phyloP scores from a whole-genome alignment of 2,888 invertebrate species.

The Apeira syringaria region DNA sequence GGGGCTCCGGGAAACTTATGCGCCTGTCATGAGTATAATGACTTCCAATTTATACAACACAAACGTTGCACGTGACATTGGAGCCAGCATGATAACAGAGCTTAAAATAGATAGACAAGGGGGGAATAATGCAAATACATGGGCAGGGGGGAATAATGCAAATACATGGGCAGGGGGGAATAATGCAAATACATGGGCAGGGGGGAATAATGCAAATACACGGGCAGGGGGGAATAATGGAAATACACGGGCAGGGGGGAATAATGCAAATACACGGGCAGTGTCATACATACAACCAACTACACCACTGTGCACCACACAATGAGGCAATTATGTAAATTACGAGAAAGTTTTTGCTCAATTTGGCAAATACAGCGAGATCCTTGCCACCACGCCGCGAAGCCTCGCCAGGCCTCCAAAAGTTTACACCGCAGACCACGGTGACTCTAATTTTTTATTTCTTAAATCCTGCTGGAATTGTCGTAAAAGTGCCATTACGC shows the following conservation, averaged over 20 bases:
- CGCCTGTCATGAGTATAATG: conserved; percentile 16
- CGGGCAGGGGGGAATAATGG: too few species aligned
- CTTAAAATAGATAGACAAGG: too few species aligned
- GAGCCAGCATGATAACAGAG: conserved; percentile 2
- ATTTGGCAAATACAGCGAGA: conserved; percentile 27
- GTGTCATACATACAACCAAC: too few species aligned
- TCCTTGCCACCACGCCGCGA: conserved; percentile 9
- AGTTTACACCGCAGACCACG: conserved; percentile 28
- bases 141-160: too few species aligned
- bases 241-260: too few species aligned
- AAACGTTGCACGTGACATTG: conserved; percentile 10
- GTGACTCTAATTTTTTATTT: conserved; percentile 40
- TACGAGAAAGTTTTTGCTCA: conserved; percentile 37
- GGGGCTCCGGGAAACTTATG: conserved; percentile 22
- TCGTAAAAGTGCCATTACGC: conserved; percentile 40
- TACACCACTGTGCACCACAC: conserved; percentile 20
- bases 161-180: too few species aligned
- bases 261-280: too few species aligned
- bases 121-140: too few species aligned
- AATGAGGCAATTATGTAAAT: conserved; percentile 38
- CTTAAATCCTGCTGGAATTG: conserved; percentile 35
- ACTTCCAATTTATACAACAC: conserved; percentile 9
- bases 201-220: too few species aligned
- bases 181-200: too few species aligned
- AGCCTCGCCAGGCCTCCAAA: too few species aligned